Evolutionary conservation across 2,113 vertebrate genomes (phyloP).

Genomic region (Clarias gariepinus): DNA sequence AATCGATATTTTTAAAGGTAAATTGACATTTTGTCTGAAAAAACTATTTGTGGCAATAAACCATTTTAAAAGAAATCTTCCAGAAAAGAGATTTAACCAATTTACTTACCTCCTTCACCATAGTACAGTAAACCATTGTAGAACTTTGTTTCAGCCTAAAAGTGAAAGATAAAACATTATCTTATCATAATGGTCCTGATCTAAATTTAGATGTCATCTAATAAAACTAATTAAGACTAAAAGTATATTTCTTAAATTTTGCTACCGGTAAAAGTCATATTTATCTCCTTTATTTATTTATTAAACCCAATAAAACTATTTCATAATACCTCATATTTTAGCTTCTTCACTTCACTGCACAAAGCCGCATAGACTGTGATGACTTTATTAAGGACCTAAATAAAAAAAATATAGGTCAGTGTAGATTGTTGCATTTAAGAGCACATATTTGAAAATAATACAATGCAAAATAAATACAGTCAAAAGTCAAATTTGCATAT

Average conservation of each 20-base stretch:
- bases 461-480: too few relatives aligned
- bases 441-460: not conserved
- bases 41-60: not conserved
- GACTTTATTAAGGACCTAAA: slow-evolving; percentile 95
- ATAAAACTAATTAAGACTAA: not conserved
- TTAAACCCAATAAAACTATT: not conserved
- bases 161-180: slow-evolving; percentile 34
- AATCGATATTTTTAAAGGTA: not conserved
- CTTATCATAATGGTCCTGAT: not conserved
- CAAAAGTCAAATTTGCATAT: too few relatives aligned
- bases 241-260: too few relatives aligned
- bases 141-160: slow-evolving; percentile 95
- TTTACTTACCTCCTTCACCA: slow-evolving; percentile 91
- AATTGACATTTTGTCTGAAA: not conserved
- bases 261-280: not conserved
- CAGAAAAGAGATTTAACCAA: not conserved
- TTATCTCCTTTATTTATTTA: not conserved
- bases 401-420: not conserved
- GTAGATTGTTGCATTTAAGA: not conserved
- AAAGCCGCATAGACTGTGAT: slow-evolving; percentile 97
- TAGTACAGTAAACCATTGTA: slow-evolving; percentile 97
- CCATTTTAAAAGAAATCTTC: not conserved
- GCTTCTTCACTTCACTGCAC: slow-evolving; percentile 96
- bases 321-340: slow-evolving; percentile 89
- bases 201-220: not conserved